Evolutionary conservation across 2,113 vertebrate species (phyloP).

Genomic region (Apistogramma diplotaenia): DNA sequence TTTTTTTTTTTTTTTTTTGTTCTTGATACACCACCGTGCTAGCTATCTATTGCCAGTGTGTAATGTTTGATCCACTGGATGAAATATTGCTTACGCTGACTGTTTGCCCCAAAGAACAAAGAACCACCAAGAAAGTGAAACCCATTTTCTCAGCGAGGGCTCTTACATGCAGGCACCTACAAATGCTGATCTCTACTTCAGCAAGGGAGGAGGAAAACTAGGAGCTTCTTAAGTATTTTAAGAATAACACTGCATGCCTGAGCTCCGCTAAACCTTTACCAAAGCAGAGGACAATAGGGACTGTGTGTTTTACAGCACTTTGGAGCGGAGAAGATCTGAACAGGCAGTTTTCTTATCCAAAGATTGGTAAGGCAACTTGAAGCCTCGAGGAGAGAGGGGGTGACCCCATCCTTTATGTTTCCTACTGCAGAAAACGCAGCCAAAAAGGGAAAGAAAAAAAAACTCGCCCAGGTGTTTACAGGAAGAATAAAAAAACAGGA

Average conservation of each 20-base stretch:
- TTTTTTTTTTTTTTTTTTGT: not conserved
- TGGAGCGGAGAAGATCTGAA: slow-evolving; percentile 22
- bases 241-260: slow-evolving; percentile 32
- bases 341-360: slow-evolving; percentile 23
- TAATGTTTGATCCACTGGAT: slow-evolving; percentile 36
- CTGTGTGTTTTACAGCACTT: slow-evolving; percentile 33
- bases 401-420: slow-evolving; percentile 21
- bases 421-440: slow-evolving; percentile 20
- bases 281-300: slow-evolving; percentile 26
- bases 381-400: slow-evolving; percentile 10
- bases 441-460: slow-evolving; percentile 6
- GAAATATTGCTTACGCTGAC: slow-evolving; percentile 33
- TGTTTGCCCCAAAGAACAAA: slow-evolving; percentile 50
- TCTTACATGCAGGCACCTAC: slow-evolving; percentile 40
- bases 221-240: slow-evolving; percentile 54
- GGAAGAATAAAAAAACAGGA: slow-evolving; percentile 1
- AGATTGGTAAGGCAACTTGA: slow-evolving; percentile 18
- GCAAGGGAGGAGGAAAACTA: slow-evolving; percentile 32
- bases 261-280: slow-evolving; percentile 39
- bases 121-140: slow-evolving; percentile 53
- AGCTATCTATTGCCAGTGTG: slow-evolving; percentile 2
- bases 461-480: slow-evolving; percentile 25
- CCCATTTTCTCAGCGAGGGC: slow-evolving; percentile 31
- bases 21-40: slow-evolving; percentile 20
- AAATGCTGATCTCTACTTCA: slow-evolving; percentile 45